phyloP scores from a whole-genome alignment of 2,888 invertebrate species.

The Lamellibrachia satsuma region DNA sequence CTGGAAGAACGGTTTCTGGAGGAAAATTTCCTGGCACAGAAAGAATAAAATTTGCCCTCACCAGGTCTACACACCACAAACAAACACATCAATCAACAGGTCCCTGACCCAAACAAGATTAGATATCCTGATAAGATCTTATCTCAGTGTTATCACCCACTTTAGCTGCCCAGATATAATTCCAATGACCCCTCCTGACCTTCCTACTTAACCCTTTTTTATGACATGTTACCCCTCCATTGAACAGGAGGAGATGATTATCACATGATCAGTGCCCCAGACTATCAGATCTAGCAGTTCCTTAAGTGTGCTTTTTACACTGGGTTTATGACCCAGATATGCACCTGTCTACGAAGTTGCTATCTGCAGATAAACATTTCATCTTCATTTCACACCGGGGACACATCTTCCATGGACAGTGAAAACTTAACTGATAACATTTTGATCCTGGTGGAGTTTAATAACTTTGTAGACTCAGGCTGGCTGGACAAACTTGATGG shows the following conservation, averaged over 20 bases:
- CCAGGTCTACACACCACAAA: background rate
- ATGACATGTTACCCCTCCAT: background rate
- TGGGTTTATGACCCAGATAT: slow-evolving; percentile 13
- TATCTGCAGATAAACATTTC: background rate
- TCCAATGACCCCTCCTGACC: background rate
- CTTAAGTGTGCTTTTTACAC: background rate
- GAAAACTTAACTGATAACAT: background rate
- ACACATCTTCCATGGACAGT: background rate
- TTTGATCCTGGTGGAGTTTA: background rate
- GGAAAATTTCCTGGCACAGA: background rate
- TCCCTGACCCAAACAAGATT: background rate
- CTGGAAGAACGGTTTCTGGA: background rate
- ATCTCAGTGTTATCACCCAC: background rate
- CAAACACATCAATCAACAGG: background rate
- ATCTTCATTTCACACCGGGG: background rate
- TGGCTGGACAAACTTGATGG: background rate
- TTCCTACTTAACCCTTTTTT: background rate
- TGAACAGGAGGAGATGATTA: background rate
- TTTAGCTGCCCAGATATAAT: slow-evolving; percentile 4
- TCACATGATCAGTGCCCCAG: background rate
- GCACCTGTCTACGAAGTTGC: background rate
- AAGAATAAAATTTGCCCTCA: background rate
- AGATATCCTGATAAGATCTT: background rate
- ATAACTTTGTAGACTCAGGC: background rate
- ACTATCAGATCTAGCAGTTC: background rate